These are phyloP conservation scores for Holocentrus rufus DNA, from an alignment of 2,797 vertebrate genomes.

Conservation along the genomic window DNA sequence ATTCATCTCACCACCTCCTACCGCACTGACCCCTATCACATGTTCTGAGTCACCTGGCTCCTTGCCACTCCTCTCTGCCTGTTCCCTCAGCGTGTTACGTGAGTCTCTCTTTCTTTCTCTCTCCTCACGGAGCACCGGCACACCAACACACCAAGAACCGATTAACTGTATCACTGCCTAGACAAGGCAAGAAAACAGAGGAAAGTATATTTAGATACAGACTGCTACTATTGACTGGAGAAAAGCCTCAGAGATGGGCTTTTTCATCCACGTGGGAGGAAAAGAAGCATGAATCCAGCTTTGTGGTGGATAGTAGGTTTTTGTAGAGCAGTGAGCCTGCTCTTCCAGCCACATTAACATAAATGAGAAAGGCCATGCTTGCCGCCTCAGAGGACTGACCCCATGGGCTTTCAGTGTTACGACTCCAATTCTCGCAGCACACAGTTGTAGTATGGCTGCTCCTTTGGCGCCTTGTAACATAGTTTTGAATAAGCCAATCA, in stretches of 20 bases:
- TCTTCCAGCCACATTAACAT: constrained; percentile 58
- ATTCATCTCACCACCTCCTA: constrained; percentile 77
- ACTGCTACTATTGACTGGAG: constrained; percentile 76
- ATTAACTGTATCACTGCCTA: constrained; percentile 64
- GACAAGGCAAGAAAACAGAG: constrained; percentile 57
- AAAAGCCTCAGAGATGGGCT: constrained; percentile 64
- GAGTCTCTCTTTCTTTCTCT: constrained; percentile 39
- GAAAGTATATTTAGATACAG: constrained; percentile 77
- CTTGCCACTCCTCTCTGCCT: constrained; percentile 46
- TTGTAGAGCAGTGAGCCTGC: constrained; percentile 52
- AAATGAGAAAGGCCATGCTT: constrained; percentile 52
- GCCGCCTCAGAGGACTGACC: constrained; percentile 51
- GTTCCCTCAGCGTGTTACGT: constrained; percentile 35
- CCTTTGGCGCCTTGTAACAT: constrained; percentile 5
- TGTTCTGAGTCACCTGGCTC: constrained; percentile 73
- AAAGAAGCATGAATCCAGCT: constrained; percentile 67
- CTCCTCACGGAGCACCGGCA: constrained; percentile 6
- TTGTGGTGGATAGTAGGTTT: constrained; percentile 63
- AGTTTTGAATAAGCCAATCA: constrained; percentile 41
- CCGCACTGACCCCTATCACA: constrained; percentile 75
- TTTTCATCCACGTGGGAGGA: constrained; percentile 76
- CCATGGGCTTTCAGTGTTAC: constrained; percentile 47
- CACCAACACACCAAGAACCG: constrained; percentile 35
- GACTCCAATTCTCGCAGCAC: constrained; percentile 46
- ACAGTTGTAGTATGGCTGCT: constrained; percentile 8